Percentiles rank a stretch among this genome's conserved stretches.
Conservation (phyloP, 1,140 invertebrate genomes). For the Monochamus saltuarius region DNA sequence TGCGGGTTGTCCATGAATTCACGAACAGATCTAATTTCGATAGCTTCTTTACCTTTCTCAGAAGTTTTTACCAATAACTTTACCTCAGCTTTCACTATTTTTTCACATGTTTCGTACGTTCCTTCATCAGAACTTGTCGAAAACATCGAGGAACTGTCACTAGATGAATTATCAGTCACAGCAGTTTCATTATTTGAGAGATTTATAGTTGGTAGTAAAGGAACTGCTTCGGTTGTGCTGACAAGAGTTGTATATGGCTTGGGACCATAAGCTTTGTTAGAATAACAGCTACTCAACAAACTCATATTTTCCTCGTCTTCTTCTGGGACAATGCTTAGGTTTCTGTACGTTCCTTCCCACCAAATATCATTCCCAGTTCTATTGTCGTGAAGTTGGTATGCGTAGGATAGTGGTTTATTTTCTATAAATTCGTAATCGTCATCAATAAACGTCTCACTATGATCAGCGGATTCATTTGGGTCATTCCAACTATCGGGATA, state of each 20-base stretch:
- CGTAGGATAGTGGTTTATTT: conserved; percentile 27
- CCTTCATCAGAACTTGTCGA: conserved; percentile 35
- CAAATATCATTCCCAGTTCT: conserved; percentile 40
- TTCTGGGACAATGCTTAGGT: conserved; percentile 49
- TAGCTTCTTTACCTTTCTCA: conserved; percentile 55
- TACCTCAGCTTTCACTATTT: conserved; percentile 53
- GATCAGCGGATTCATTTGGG: conserved; percentile 17
- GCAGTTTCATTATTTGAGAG: neutral
- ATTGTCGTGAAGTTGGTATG: conserved; percentile 26
- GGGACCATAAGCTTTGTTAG: conserved; percentile 22
- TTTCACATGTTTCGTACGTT: conserved; percentile 31
- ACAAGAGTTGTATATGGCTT: conserved; percentile 9
- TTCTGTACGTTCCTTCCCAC: conserved; percentile 51
- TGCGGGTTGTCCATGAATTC: conserved; percentile 51
- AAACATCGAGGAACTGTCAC: conserved; percentile 17
- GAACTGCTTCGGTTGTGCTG: neutral
- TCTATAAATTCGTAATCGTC: conserved; percentile 46
- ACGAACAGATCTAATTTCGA: conserved; percentile 56
- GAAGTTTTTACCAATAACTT: conserved; percentile 57
- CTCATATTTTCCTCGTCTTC: conserved; percentile 48
- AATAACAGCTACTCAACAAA: conserved; percentile 30
- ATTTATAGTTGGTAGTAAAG: neutral
- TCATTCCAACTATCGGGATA: conserved; percentile 32
- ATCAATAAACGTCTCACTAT: conserved; percentile 20
- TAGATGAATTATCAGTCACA: conserved; percentile 14